A percentile compares a stretch with the other conserved stretches of the same genome.
Evolutionary conservation across 1,140 invertebrate genomes (phyloP).

Genomic region (Brachionus sp.): DNA sequence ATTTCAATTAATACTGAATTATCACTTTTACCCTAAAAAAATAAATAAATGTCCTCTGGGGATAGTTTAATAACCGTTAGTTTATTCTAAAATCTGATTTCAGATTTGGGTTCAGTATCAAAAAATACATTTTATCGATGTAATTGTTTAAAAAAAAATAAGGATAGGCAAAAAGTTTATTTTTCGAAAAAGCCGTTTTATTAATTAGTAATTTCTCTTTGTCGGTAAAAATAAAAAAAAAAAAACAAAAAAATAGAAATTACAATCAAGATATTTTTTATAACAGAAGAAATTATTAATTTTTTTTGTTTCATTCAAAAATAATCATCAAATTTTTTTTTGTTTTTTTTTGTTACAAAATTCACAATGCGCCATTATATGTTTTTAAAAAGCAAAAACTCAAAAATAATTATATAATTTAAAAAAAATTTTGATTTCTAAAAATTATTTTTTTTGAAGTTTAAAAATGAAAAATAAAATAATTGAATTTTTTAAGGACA

Average conservation of each 20-base stretch:
- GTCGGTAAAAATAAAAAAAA: not conserved
- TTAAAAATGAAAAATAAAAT: too few relatives aligned
- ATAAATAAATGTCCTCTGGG: too few relatives aligned
- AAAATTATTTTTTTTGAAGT: too few relatives aligned
- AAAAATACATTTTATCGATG: not conserved
- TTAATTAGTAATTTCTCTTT: not conserved
- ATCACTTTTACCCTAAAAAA: not conserved
- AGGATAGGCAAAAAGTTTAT: not conserved
- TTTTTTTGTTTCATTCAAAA: too few relatives aligned
- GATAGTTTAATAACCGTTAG: not conserved
- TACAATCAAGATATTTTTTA: not conserved
- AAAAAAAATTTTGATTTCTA: too few relatives aligned
- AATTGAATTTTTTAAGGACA: not conserved
- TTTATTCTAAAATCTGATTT: not conserved
- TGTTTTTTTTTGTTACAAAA: too few relatives aligned
- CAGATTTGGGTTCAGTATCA: not conserved
- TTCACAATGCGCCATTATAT: too few relatives aligned
- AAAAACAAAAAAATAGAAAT: not conserved
- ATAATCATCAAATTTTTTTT: too few relatives aligned
- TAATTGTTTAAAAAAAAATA: too few relatives aligned
- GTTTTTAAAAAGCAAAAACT: too few relatives aligned
- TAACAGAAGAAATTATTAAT: too few relatives aligned
- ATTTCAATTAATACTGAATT: not conserved
- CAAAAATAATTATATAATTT: too few relatives aligned
- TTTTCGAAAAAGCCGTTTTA: not conserved